Conservation (phyloP, 2,113 vertebrate genomes). For the Zingel zingel region DNA sequence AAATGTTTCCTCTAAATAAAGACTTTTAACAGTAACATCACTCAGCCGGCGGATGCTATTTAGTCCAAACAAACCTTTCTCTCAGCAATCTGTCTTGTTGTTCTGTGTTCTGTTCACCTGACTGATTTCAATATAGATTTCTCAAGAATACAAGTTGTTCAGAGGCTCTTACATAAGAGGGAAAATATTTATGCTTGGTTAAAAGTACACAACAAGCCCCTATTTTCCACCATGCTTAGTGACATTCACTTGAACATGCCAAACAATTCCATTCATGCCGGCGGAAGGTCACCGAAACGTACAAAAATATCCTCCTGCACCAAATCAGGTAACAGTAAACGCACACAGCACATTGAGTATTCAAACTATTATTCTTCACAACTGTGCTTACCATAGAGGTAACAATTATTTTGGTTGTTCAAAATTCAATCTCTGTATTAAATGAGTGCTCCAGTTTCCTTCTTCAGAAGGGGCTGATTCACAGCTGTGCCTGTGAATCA, state of each 20-base stretch:
- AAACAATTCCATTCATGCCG: constrained; percentile 17
- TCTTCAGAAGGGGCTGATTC: constrained; percentile 13
- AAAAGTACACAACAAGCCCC: constrained; percentile 43
- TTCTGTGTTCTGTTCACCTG: constrained; percentile 40
- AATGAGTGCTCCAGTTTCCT: constrained; percentile 19
- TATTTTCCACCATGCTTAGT: constrained; percentile 43
- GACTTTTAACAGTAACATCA: not conserved
- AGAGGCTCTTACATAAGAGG: constrained; percentile 27
- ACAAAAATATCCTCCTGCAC: constrained; percentile 18
- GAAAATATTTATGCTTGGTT: constrained; percentile 53
- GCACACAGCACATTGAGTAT: not conserved
- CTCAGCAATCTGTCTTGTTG: not conserved
- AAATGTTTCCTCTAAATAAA: constrained; percentile 13
- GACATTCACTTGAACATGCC: constrained; percentile 50
- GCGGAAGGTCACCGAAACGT: constrained; percentile 8
- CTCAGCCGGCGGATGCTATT: constrained; percentile 10
- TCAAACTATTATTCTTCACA: constrained; percentile 1
- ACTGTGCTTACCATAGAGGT: constrained; percentile 8
- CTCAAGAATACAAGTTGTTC: constrained; percentile 32
- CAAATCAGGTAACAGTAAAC: constrained; percentile 1
- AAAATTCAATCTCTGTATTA: constrained; percentile 34
- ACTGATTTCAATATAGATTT: constrained; percentile 53
- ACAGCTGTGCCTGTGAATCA: constrained; percentile 55
- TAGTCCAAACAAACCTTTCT: constrained; percentile 19
- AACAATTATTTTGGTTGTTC: constrained; percentile 44